Evolutionary conservation across 2,113 vertebrate genomes (phyloP), one percentile per base, ranked within the genome.

Genomic region (Collichthys lucidus): DNA sequence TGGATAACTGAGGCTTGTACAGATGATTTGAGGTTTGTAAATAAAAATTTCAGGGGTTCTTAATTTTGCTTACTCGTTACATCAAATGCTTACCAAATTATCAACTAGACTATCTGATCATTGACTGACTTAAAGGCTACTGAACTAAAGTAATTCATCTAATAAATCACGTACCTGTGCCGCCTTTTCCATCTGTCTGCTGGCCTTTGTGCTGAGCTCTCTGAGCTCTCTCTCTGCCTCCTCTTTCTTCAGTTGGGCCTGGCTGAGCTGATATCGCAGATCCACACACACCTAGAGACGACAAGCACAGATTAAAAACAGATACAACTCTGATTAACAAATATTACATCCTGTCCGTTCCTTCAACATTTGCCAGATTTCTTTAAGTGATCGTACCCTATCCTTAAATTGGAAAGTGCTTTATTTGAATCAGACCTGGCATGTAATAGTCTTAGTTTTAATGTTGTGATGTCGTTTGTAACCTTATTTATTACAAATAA

Each of bases 191-290:
- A 96, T 95, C 86, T 96, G 96, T 77, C 95, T 95, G 88, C 92
- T 83, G 91, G 93, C 94, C 95, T 96, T 98, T 92, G 92, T 84
- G 84, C 90, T 95, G 91, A 96, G 95, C 85, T 98, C 96, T 92
- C 94, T 94, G 91, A 97, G 95, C 85, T 96, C 96, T 93, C 96
- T 95, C 95, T 99, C 96, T 62, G 95, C 95, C 91, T 99, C 97
- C 76, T 98, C 96, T 88, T 95, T 98, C 94, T 96, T 96, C 94
- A 97, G 94, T 92, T 95, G 92, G 71, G 92, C 95, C 94, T 97
- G 95, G 85, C 95, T 97, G 91, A 98, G 79, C 85, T 97, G 97
- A 91, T 96, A 96, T 64, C 94, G 96, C 89, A 99, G 95, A 93
- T 99, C 98, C 86, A 92, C 95, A 91, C 95, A 96, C 89, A 97